phyloP scores from a whole-genome alignment of 2,797 vertebrate species.

The Masticophis lateralis region DNA sequence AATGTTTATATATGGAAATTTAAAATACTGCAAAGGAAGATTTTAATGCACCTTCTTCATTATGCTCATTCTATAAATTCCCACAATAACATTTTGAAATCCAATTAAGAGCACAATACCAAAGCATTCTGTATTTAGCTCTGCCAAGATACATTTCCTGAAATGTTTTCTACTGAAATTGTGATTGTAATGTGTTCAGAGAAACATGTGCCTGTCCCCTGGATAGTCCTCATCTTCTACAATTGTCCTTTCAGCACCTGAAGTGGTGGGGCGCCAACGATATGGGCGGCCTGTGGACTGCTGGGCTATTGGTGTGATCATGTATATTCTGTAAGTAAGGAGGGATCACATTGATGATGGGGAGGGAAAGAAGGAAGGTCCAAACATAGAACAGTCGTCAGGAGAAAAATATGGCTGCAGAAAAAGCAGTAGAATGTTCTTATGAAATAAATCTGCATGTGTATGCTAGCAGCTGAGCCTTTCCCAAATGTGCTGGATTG shows the following conservation, averaged over 20 bases:
- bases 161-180: not conserved
- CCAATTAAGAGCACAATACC: not conserved
- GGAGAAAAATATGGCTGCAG: not conserved
- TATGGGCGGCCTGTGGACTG: slow-evolving; percentile 95
- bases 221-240: slow-evolving; percentile 20
- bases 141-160: not conserved
- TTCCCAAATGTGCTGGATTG: not conserved
- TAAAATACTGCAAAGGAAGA: not conserved
- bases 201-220: not conserved
- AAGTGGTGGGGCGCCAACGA: slow-evolving; percentile 94
- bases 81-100: not conserved
- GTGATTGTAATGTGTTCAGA: not conserved
- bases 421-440: not conserved
- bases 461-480: not conserved
- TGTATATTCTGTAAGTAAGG: slow-evolving; percentile 94
- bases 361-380: not conserved
- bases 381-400: not conserved
- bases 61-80: not conserved
- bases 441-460: not conserved
- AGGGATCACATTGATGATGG: not conserved
- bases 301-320: slow-evolving; percentile 98
- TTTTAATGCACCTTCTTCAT: not conserved
- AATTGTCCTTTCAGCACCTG: slow-evolving; percentile 80
- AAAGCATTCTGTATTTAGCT: not conserved
- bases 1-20: not conserved